phyloP scores from a whole-genome alignment of 1,140 invertebrate genomes.

The Stenopsyche tienmushanensis region DNA sequence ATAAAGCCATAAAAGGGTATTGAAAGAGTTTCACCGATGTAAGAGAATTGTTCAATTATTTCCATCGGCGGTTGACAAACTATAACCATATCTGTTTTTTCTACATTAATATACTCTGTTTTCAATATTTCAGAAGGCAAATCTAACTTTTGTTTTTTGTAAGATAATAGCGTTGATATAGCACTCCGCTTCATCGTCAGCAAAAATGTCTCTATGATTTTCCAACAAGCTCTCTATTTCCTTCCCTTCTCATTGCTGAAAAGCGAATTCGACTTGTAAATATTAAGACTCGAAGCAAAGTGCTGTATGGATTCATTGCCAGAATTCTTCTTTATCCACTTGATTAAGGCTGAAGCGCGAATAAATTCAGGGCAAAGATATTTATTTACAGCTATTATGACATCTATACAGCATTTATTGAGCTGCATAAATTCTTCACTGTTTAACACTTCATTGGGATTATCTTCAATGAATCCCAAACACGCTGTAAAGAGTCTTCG shows the following conservation, averaged over 20 bases:
- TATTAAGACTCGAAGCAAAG: too few species aligned
- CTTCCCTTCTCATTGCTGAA: neutral
- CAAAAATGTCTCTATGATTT: too few species aligned
- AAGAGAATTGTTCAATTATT: slow-evolving; percentile 30
- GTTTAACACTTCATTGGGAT: slow-evolving; percentile 10
- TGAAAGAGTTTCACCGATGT: neutral
- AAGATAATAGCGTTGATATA: neutral
- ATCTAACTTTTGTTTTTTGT: neutral
- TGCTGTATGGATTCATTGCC: too few species aligned
- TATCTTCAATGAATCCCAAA: slow-evolving; percentile 29
- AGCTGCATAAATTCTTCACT: slow-evolving; percentile 19
- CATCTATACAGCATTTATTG: slow-evolving; percentile 9
- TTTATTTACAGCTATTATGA: slow-evolving; percentile 1
- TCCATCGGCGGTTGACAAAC: slow-evolving; percentile 24
- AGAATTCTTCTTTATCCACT: too few species aligned
- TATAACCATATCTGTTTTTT: neutral
- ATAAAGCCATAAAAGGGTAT: slow-evolving; percentile 13
- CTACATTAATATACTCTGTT: slow-evolving; percentile 12
- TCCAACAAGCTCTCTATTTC: neutral
- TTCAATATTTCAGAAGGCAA: neutral
- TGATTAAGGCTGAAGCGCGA: too few species aligned
- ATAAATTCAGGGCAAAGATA: slow-evolving; percentile 4
- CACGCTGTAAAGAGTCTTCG: slow-evolving; percentile 6
- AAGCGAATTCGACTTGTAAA: neutral
- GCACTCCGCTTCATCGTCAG: neutral